Base-by-base conservation (phyloP, 2,888 invertebrate genomes). In the Cordilura impudica region DNA sequence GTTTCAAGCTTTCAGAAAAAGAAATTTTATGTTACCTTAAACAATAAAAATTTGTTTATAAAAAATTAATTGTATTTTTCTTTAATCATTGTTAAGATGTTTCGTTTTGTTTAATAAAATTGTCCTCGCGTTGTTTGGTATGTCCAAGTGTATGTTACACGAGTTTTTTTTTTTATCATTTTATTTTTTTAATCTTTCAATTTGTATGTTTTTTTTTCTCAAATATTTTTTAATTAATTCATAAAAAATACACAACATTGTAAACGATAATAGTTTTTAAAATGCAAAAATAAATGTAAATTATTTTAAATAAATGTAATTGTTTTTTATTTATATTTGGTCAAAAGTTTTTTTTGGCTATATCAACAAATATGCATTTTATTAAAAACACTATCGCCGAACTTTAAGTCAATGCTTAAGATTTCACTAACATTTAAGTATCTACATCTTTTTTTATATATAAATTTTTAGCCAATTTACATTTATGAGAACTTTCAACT, bases 251-350 rank as follows among this genome's bases (percentile, higher is more conserved):
- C 47, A 69, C 18, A 54, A 63, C 10, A 51, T 60, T 54, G 60
- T 75, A 31, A 67, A 73, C 67, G 19, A 54, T 54, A 65, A n/a
- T 29, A 14, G 45, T 66, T 67, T 47, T 31, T 51, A 74, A 66
- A 60, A 67, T 8, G n/a, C 21, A 45, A 67, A 66, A 70, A 72
- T 74, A 79, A 73, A 81, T 58, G 56, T 61, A 70, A 66, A 74
- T 79, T 77, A 65, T 74, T 69, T 66, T 67, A 66, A 71, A 75
- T 75, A 69, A 66, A 47, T 16, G 39, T 49, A 45, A 10, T 12
- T 63, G 12, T 39, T 39, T 39, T 39, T 39, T n/a, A n/a, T n/a
- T n/a, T n/a, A n/a, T n/a, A n/a, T n/a, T n/a, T n/a, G n/a, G n/a
- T n/a, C n/a, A n/a, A n/a, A n/a, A n/a, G n/a, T n/a, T n/a, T n/a